Evolutionary conservation across 30 jellyfish, hydroid and myxozoan species (phyloP), one percentile per base, ranked within the genome.

Genomic region (Calvadosia cruxmelitensis): DNA sequence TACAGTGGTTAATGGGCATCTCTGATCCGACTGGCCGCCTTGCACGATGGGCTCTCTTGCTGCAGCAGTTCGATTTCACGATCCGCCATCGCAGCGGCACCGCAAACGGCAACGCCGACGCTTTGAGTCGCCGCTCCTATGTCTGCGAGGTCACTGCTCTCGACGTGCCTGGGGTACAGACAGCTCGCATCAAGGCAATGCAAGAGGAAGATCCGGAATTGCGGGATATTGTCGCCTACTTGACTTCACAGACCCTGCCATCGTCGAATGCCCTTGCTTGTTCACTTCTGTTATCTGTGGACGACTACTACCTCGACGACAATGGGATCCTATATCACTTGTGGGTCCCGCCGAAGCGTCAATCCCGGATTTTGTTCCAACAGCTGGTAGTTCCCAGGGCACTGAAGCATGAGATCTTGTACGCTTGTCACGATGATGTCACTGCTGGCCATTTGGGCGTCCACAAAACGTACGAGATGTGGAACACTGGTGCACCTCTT

Each of bases 401-500:
- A 3, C 27, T 75, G 1, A 74, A 78, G 35, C 72, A 75, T 49
- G 78, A 75, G 15, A 27, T 75, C 0, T 53, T 63, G 1, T 16
- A 24, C 3, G 71, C 85, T 1, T 65, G 78, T 35, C 85, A 75
- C 52, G 85, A 75, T 51, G 85, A 64, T 42, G 77, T 75, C 29
- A 75, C 85, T 12, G 84, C 84, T 20, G 70, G 77, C 2, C 84
- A 73, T 53, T 34, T 73, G 23, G 49, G 76, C 27, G 23, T 53
- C 0, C 12, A 28, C 3, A 75, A 75, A 33, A 75, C 85, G 33
- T 75, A 75, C 65, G 78, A 64, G 77, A 75, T 24, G 31, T 68
- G 30, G 89, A 77, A 49, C 89, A 77, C 36, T 77, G 89, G 81
- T 77, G 89, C 35, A 33, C 29, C 5, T 3, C 82, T 29, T 77